A percentile compares a stretch with the other conserved stretches of the same genome.
Conservation (phyloP, 2,797 vertebrate genomes). For the Dallia pectoralis region DNA sequence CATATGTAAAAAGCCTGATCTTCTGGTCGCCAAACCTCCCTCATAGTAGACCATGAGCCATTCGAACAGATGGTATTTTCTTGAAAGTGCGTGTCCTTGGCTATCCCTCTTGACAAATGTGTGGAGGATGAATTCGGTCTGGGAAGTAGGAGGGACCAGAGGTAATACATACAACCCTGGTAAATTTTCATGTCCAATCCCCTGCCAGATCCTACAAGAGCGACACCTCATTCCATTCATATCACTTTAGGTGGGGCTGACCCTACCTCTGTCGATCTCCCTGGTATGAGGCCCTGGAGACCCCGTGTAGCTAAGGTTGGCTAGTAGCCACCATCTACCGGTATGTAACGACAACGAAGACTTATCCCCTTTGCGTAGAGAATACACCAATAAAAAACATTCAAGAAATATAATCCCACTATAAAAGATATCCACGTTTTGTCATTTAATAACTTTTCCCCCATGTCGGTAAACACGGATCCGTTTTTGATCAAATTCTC, state of each 20-base stretch:
- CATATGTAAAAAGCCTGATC: background rate
- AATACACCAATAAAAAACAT: slow-evolving; percentile 53
- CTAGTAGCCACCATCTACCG: slow-evolving; percentile 51
- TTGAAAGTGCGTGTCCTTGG: slow-evolving; percentile 15
- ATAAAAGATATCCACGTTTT: slow-evolving; percentile 58
- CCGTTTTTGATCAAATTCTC: slow-evolving; percentile 53
- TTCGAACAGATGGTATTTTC: slow-evolving; percentile 6
- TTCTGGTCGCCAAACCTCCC: too few relatives aligned
- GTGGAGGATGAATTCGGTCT: slow-evolving; percentile 22
- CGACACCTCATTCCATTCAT: slow-evolving; percentile 61
- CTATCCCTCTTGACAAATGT: slow-evolving; percentile 29
- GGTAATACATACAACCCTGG: slow-evolving; percentile 43
- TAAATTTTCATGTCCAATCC: slow-evolving; percentile 59
- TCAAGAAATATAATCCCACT: slow-evolving; percentile 50
- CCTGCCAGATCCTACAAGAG: slow-evolving; percentile 50
- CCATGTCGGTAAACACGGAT: slow-evolving; percentile 52
- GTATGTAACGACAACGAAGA: slow-evolving; percentile 40
- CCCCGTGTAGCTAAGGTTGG: slow-evolving; percentile 70
- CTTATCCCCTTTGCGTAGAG: slow-evolving; percentile 56
- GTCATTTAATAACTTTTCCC: slow-evolving; percentile 61
- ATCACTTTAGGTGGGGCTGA: slow-evolving; percentile 72
- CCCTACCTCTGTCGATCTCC: slow-evolving; percentile 67
- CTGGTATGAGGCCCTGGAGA: slow-evolving; percentile 73
- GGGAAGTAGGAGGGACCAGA: slow-evolving; percentile 46
- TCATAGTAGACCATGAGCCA: background rate